phyloP scores from a whole-genome alignment of 2,113 vertebrate genomes.

The Camelus bactrianus region DNA sequence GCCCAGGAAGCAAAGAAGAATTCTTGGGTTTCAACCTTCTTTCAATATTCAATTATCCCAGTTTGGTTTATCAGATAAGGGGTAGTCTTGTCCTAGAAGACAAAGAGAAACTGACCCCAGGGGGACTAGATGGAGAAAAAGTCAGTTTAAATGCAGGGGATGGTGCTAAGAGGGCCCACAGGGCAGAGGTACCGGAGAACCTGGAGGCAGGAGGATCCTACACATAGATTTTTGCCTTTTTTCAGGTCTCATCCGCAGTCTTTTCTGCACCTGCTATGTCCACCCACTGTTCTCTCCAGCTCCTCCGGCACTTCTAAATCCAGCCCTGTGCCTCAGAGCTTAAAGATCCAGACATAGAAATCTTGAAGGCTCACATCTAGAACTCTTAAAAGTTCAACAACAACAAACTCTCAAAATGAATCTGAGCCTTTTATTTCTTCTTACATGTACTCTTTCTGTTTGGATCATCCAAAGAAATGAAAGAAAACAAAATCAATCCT shows the following conservation, averaged over 20 bases:
- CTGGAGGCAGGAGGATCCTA: not conserved
- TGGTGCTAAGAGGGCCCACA: not conserved
- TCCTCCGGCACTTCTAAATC: not conserved
- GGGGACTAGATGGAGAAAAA: not conserved
- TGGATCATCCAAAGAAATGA: conserved; percentile 72
- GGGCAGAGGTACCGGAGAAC: not conserved
- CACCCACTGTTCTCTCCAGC: not conserved
- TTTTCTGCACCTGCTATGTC: not conserved
- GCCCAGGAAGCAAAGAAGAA: not conserved
- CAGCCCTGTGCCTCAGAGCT: not conserved
- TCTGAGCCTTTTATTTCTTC: conserved; percentile 52
- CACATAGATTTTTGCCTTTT: not conserved
- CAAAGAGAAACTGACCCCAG: not conserved
- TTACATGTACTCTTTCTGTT: conserved; percentile 59
- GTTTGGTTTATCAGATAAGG: not conserved
- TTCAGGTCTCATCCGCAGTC: not conserved
- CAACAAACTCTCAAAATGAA: conserved; percentile 63
- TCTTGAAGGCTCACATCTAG: not conserved
- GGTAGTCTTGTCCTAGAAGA: not conserved
- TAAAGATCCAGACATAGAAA: not conserved
- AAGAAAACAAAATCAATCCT: conserved; percentile 79
- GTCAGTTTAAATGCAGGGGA: not conserved
- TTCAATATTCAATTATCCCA: not conserved
- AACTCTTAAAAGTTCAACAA: conserved; percentile 64
- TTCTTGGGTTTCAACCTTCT: not conserved